Conservation (phyloP, 2,797 vertebrate genomes). For the Zenarchopterus dispar region DNA sequence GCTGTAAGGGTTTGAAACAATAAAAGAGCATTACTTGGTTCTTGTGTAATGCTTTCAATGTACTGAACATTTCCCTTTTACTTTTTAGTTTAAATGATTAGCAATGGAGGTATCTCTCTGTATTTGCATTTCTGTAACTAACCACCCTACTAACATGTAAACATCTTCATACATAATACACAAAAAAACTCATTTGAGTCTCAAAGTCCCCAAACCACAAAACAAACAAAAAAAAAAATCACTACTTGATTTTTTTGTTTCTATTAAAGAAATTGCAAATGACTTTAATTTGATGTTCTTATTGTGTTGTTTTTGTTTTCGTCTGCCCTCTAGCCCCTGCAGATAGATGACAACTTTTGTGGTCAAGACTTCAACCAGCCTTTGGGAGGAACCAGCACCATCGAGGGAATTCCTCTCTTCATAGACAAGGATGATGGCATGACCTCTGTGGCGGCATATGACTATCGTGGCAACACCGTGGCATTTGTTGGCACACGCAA, state of each 20-base stretch:
- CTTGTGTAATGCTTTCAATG: too few relatives aligned
- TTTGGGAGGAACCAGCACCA: slow-evolving; percentile 93
- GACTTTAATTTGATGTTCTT: too few relatives aligned
- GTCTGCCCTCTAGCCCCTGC: slow-evolving; percentile 86
- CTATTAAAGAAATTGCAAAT: too few relatives aligned
- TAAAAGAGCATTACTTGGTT: background rate
- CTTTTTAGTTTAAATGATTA: background rate
- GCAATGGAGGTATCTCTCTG: too few relatives aligned
- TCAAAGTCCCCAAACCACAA: too few relatives aligned
- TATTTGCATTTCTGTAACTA: too few relatives aligned
- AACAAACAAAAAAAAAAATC: background rate
- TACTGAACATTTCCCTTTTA: background rate
- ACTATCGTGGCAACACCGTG: slow-evolving; percentile 93
- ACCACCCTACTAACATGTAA: too few relatives aligned
- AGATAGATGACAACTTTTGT: slow-evolving; percentile 97
- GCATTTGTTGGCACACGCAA: slow-evolving; percentile 93
- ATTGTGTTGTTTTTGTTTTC: background rate
- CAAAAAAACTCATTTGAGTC: too few relatives aligned
- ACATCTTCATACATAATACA: too few relatives aligned
- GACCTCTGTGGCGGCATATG: slow-evolving; percentile 95
- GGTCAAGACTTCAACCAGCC: slow-evolving; percentile 99
- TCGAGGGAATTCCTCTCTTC: slow-evolving; percentile 92
- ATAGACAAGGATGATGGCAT: slow-evolving; percentile 96
- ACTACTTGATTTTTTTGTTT: background rate
- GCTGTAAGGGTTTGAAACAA: background rate